Evolutionary conservation across 2,888 invertebrate species (phyloP).

Genomic region (Pelosia muscerda): DNA sequence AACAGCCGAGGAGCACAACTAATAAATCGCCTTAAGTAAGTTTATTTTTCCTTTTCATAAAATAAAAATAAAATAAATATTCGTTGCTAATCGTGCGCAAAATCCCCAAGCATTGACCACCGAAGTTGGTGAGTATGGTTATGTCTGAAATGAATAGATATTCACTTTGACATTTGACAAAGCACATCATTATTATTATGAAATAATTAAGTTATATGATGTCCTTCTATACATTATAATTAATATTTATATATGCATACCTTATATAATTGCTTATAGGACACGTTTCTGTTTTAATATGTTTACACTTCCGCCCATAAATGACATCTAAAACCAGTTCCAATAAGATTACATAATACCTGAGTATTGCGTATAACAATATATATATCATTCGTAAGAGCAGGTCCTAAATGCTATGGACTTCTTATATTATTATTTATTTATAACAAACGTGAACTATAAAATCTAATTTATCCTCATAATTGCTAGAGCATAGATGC

Average conservation of each 20-base stretch:
- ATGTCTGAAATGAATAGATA: too few species aligned
- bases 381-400: neutral
- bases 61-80: neutral
- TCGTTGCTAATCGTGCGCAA: too few species aligned
- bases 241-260: neutral
- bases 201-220: neutral
- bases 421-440: neutral
- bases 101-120: too few species aligned
- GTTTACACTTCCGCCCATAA: conserved; percentile 8
- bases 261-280: neutral
- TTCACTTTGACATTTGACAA: neutral
- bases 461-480: neutral
- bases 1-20: conserved; percentile 6
- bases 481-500: neutral
- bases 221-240: neutral
- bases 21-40: conserved; percentile 7
- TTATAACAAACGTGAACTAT: neutral
- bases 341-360: neutral
- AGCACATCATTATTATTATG: neutral
- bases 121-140: too few species aligned
- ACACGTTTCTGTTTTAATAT: neutral
- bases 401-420: neutral
- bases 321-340: conserved; percentile 9
- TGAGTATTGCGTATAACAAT: neutral
- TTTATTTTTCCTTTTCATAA: neutral